Percentiles rank a stretch among this genome's conserved stretches.
Evolutionary conservation across 2,113 vertebrate species (phyloP).

Genomic region (Cheirogaleus medius): DNA sequence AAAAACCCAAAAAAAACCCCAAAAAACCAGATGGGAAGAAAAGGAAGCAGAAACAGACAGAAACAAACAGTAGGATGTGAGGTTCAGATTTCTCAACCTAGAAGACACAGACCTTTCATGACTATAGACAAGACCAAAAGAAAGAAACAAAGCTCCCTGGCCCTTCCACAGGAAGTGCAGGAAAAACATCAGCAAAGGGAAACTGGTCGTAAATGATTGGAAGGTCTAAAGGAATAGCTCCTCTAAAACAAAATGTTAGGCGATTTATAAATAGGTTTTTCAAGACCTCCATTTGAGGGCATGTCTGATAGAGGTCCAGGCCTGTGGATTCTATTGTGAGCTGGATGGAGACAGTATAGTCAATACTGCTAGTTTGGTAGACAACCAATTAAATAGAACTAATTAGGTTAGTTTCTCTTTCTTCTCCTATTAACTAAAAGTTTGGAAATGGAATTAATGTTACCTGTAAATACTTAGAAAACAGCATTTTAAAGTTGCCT

Average conservation of each 20-base stretch:
- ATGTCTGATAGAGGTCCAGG: neutral
- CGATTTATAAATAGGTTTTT: neutral
- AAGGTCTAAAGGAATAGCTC: neutral
- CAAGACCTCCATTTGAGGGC: neutral
- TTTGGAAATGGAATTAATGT: conserved; percentile 50
- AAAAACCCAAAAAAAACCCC: neutral
- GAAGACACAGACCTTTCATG: neutral
- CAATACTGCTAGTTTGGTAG: conserved; percentile 24
- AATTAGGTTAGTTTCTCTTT: conserved; percentile 34
- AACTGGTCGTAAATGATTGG: neutral
- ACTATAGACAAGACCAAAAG: neutral
- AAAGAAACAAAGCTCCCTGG: neutral
- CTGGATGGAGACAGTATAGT: neutral
- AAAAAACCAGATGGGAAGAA: neutral
- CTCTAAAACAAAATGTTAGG: neutral
- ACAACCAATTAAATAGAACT: conserved; percentile 26
- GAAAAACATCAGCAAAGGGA: neutral
- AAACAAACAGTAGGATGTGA: neutral
- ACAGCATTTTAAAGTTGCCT: conserved; percentile 32
- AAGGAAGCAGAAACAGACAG: neutral
- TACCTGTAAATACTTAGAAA: conserved; percentile 22
- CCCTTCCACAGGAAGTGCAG: neutral
- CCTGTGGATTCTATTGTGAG: neutral
- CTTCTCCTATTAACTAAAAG: conserved; percentile 52
- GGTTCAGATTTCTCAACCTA: neutral